Conservation (phyloP, 2,797 vertebrate species). For the Myotis myotis region DNA sequence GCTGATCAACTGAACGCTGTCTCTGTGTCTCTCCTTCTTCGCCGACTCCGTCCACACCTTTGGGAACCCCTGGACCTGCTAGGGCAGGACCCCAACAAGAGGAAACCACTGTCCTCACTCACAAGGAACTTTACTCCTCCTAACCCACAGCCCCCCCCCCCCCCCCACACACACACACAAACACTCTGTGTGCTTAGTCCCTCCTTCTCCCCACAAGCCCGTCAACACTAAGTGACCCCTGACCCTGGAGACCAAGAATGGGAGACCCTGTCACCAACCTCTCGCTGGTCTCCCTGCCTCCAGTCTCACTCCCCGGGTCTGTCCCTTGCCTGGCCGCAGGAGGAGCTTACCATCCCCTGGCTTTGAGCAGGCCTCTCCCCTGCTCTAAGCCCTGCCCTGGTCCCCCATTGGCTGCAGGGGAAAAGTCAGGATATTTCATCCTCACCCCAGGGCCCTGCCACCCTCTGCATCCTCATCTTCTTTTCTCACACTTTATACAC, state of each 20-base stretch:
- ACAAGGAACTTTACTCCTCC: background rate
- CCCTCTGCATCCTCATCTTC: background rate
- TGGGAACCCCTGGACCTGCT: too few species aligned
- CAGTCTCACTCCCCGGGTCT: too few species aligned
- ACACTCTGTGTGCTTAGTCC: background rate
- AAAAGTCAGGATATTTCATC: too few species aligned
- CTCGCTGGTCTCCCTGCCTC: background rate
- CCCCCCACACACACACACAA: too few species aligned
- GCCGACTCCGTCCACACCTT: too few species aligned
- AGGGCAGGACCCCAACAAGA: background rate
- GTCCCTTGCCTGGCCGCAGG: background rate
- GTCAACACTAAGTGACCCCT: background rate
- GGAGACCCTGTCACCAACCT: background rate
- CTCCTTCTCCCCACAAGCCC: background rate
- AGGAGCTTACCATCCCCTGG: background rate
- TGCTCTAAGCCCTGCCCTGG: background rate
- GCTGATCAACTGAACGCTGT: too few species aligned
- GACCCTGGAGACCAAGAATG: background rate
- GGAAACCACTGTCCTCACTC: background rate
- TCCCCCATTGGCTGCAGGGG: background rate
- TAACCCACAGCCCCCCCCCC: background rate
- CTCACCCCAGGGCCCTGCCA: background rate
- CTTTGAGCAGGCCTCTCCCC: background rate
- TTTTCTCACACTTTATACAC: background rate
- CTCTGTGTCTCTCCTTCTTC: too few species aligned